Base-by-base conservation (phyloP, 2,888 invertebrate species). In the Nycteola revayana region DNA sequence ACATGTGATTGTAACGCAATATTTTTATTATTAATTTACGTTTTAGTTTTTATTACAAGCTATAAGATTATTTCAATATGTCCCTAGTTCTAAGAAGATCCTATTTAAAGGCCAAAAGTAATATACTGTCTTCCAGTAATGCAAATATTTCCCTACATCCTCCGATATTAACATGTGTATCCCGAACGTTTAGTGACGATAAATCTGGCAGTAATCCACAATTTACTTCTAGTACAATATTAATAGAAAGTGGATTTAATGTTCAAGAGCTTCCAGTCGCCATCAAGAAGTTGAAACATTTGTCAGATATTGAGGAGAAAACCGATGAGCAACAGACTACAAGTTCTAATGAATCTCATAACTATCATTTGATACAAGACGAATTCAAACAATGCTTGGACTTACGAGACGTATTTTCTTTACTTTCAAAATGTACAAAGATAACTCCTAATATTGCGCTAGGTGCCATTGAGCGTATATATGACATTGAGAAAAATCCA, bases 191-290 rank as follows among this genome's bases (percentile, higher is more conserved):
- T 30, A 67, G 74, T 54, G 83, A 83, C 44, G 78, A 81, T 18
- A 81, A 76, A 52, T 56, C 56, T 48, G 59, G 60, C 22, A 66
- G 59, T 47, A 67, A 63, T 49, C 68, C 73, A 29, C 81, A 83
- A 43, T 80, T 79, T 41, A 74, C 66, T 33, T 77, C 68, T 30
- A 85, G 80, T 46, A 90, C 90, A 6, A 90, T 93, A 36, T 68
- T 94, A 26, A 77, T 93, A 32, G 93, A 94, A 75, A 92, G 92
- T 65, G 93, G 93, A 2, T 75, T 85, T n/a, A 88, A 90, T 33
- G 92, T 94, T 10, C 91, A 92, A 54, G 94, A 94, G 66, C 81
- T 94, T 28, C 93, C 93, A 1, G 78, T 93, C 7, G 89, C 93
- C 31, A 90, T 94, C 11, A 85, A 90, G 34, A 90, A 81, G 63